Percentiles rank a stretch among this genome's conserved stretches.
Evolutionary conservation across 2,113 vertebrate genomes (phyloP).

Genomic region (Axis porcinus): DNA sequence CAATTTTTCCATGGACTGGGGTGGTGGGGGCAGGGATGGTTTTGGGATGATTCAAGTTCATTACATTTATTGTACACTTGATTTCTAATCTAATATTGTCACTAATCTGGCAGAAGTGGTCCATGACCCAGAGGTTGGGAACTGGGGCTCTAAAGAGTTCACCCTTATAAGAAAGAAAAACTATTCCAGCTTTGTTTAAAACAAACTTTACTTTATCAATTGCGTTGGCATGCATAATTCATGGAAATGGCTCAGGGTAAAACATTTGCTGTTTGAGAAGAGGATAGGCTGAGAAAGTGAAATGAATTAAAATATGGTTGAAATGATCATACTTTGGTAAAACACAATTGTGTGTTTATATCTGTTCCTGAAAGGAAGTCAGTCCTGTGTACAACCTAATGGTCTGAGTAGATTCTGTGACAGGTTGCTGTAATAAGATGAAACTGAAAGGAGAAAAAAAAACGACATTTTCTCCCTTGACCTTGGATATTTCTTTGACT

Average conservation of each 20-base stretch:
- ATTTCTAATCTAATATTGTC: neutral
- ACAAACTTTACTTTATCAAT: neutral
- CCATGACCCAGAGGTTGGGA: neutral
- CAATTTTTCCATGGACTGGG: neutral
- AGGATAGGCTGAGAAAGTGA: neutral
- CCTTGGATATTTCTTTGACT: slow-evolving; percentile 11
- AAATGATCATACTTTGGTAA: slow-evolving; percentile 30
- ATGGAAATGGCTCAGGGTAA: slow-evolving; percentile 5
- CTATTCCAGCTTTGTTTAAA: slow-evolving; percentile 31
- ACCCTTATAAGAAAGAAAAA: neutral
- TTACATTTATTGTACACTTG: neutral
- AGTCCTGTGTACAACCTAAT: neutral
- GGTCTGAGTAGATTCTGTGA: neutral
- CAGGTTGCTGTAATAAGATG: neutral
- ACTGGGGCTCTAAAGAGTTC: neutral
- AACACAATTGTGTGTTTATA: slow-evolving; percentile 44
- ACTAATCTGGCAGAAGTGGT: neutral
- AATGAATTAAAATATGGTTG: slow-evolving; percentile 6
- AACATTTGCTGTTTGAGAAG: slow-evolving; percentile 30
- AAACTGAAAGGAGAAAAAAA: slow-evolving; percentile 1
- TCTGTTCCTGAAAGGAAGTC: slow-evolving; percentile 21
- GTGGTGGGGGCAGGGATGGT: neutral
- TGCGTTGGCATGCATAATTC: neutral
- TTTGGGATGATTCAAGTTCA: neutral
- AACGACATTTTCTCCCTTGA: neutral